A percentile compares a stretch with the other conserved stretches of the same genome.
Conservation (phyloP, 64 coral and sea anemone genomes). For the Montipora efflorescens region DNA sequence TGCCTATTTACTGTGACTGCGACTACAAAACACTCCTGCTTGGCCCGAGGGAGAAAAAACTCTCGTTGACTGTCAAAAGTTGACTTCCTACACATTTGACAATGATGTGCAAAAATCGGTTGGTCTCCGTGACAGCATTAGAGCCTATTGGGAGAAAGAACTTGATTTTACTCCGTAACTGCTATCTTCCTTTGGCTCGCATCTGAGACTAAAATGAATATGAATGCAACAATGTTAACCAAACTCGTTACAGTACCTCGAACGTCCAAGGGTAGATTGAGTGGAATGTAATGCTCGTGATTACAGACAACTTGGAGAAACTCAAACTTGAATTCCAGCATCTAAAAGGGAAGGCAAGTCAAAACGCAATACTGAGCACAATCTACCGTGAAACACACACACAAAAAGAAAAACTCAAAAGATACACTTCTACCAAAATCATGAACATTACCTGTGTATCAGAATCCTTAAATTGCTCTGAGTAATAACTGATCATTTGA, state of each 20-base stretch:
- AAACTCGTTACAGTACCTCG: conserved; percentile 48
- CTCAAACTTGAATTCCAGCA: conserved; percentile 99
- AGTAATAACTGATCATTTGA: too few species aligned
- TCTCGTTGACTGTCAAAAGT: too few species aligned
- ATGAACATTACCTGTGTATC: conserved; percentile 85
- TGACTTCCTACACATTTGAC: too few species aligned
- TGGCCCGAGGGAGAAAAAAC: too few species aligned
- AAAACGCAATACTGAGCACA: too few species aligned
- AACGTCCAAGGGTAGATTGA: conserved; percentile 93
- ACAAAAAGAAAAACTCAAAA: background rate
- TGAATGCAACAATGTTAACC: background rate
- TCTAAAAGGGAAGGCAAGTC: conserved; percentile 61
- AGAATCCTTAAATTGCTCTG: conserved; percentile 35
- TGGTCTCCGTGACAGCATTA: background rate
- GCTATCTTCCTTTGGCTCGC: too few species aligned
- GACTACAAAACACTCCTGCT: too few species aligned
- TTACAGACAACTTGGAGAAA: conserved; percentile 95
- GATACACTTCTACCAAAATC: background rate
- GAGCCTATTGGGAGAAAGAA: background rate
- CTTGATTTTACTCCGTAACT: too few species aligned
- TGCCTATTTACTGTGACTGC: too few species aligned
- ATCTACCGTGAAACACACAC: too few species aligned
- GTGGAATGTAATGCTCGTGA: conserved; percentile 97
- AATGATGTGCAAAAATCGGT: background rate
- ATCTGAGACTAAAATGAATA: too few species aligned